These are phyloP conservation scores for Drosophila trapezifrons DNA, from an alignment of 1,140 invertebrate genomes.

Conservation along the genomic window DNA sequence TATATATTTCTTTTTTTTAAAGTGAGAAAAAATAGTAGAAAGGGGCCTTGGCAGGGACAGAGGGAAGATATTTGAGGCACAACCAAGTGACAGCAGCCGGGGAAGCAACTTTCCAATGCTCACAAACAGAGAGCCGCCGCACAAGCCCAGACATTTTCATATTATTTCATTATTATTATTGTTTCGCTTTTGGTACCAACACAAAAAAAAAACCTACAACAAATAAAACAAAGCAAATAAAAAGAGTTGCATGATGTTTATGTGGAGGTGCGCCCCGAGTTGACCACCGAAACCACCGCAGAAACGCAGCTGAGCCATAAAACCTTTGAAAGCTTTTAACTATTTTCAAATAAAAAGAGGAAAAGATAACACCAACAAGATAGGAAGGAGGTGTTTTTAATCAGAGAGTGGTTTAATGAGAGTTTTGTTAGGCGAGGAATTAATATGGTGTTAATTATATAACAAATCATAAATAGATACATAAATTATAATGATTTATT, in stretches of 20 bases:
- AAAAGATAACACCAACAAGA: slow-evolving; percentile 11
- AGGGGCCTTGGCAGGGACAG: slow-evolving; percentile 9
- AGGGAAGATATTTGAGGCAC: slow-evolving; percentile 37
- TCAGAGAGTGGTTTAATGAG: neutral
- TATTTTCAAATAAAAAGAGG: slow-evolving; percentile 12
- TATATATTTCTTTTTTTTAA: neutral
- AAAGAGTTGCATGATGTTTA: slow-evolving; percentile 56
- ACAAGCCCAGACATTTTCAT: slow-evolving; percentile 46
- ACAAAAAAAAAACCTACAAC: slow-evolving; percentile 18
- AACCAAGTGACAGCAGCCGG: slow-evolving; percentile 61
- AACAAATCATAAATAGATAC: neutral
- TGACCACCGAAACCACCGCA: slow-evolving; percentile 47
- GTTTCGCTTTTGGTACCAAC: slow-evolving; percentile 49
- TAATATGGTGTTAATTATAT: slow-evolving; percentile 3
- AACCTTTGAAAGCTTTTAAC: slow-evolving; percentile 43
- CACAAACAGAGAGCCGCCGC: slow-evolving; percentile 30
- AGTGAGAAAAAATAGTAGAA: slow-evolving; percentile 4
- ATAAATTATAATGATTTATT: neutral
- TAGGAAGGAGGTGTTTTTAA: neutral
- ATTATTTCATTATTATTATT: slow-evolving; percentile 75
- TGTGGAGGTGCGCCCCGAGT: slow-evolving; percentile 32
- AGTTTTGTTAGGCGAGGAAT: slow-evolving; percentile 16
- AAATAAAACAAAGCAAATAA: slow-evolving; percentile 35
- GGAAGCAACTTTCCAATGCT: slow-evolving; percentile 76
- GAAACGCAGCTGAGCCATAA: slow-evolving; percentile 52